These are phyloP conservation scores for Physella acuta DNA, from an alignment of 1,140 invertebrate species.

Conservation along the genomic window DNA sequence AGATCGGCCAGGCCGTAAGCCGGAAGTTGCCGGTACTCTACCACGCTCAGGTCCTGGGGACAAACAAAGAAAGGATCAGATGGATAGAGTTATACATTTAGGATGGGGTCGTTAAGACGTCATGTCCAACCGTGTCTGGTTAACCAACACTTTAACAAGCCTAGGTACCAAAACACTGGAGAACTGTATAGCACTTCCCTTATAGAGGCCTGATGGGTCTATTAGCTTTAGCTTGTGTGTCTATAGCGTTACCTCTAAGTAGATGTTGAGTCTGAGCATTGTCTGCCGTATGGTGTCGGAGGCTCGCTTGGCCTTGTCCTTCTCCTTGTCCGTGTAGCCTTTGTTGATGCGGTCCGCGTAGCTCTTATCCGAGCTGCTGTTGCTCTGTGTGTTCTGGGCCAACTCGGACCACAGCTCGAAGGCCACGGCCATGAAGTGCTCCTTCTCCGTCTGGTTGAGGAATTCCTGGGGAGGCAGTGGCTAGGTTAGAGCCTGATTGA, in stretches of 20 bases:
- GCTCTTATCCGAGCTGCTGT: constrained; percentile 28
- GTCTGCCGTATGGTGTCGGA: constrained; percentile 52
- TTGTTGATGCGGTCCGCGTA: too few relatives aligned
- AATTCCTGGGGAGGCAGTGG: background rate
- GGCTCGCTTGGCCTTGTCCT: constrained; percentile 39
- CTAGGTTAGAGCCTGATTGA: too few relatives aligned
- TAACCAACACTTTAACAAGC: background rate
- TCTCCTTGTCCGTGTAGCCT: constrained; percentile 28
- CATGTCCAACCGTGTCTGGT: background rate
- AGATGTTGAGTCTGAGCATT: constrained; percentile 51
- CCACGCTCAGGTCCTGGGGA: constrained; percentile 49
- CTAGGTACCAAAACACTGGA: too few relatives aligned
- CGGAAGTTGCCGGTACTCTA: constrained; percentile 51
- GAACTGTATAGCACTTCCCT: too few relatives aligned
- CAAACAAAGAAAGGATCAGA: background rate
- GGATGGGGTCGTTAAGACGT: too few relatives aligned
- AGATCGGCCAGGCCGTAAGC: constrained; percentile 52
- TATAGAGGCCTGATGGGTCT: too few relatives aligned
- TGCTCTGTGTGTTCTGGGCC: constrained; percentile 27
- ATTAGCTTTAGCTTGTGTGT: too few relatives aligned
- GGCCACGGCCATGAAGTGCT: constrained; percentile 29
- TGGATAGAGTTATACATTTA: too few relatives aligned
- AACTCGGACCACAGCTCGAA: constrained; percentile 34
- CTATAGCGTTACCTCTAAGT: constrained; percentile 39
- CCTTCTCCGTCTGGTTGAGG: background rate